Percentiles rank a stretch among this genome's conserved stretches.
These are phyloP conservation scores for Pocillopora meandrina DNA, from an alignment of 92 coral and sea anemone genomes.

Conservation along the genomic window DNA sequence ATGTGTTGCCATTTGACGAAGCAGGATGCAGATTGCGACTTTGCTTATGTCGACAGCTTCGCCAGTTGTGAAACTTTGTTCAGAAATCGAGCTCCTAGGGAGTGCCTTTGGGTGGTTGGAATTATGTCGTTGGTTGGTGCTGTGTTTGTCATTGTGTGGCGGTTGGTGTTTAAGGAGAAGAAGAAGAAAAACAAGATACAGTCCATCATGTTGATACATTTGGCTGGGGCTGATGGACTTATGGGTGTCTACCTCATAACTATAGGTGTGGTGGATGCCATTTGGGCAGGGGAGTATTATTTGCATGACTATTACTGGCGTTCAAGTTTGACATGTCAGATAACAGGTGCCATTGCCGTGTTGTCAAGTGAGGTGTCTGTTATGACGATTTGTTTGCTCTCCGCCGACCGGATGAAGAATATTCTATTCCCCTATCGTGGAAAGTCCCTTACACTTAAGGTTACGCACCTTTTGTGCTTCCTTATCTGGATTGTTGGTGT, in stretches of 20 bases:
- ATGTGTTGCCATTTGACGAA: too few species aligned
- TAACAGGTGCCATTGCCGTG: neutral
- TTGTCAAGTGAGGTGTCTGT: conserved; percentile 1
- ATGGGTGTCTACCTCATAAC: conserved; percentile 21
- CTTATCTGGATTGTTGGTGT: neutral
- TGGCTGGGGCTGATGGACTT: conserved; percentile 18
- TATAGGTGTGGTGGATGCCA: conserved; percentile 8
- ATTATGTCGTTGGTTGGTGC: conserved; percentile 4
- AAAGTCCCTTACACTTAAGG: neutral
- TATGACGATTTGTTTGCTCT: neutral
- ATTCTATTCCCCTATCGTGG: conserved; percentile 3
- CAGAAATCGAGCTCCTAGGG: too few species aligned
- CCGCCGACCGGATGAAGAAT: neutral
- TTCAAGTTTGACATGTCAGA: neutral
- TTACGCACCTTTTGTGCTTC: neutral
- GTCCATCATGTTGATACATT: neutral
- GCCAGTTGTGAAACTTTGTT: too few species aligned
- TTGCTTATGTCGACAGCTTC: too few species aligned
- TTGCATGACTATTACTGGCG: conserved; percentile 4
- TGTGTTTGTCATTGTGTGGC: conserved; percentile 3
- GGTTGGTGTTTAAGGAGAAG: neutral
- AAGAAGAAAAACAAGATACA: neutral
- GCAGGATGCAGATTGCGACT: too few species aligned
- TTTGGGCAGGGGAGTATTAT: conserved; percentile 12
- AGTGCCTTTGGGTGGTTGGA: neutral